Evolutionary conservation across 2,888 invertebrate species (phyloP).

Genomic region (Drosophila mayaguana): DNA sequence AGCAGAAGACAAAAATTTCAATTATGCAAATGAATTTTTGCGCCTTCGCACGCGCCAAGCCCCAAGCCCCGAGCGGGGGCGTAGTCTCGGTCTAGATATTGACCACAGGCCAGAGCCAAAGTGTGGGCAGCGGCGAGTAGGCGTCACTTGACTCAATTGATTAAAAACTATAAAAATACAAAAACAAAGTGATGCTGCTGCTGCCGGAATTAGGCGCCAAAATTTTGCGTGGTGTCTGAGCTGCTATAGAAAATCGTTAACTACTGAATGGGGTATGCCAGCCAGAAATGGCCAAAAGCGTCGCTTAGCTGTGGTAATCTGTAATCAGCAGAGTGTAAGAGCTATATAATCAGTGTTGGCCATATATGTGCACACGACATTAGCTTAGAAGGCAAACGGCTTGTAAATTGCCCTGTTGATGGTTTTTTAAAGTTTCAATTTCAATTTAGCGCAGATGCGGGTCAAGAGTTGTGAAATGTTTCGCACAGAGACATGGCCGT

Average conservation of each 20-base stretch:
- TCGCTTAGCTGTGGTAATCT: constrained; percentile 19
- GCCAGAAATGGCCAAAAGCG: constrained; percentile 45
- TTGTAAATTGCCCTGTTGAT: constrained; percentile 52
- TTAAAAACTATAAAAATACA: constrained; percentile 13
- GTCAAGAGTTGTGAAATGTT: constrained; percentile 16
- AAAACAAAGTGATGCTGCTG: not conserved
- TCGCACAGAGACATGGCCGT: not conserved
- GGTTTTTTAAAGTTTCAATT: constrained; percentile 57
- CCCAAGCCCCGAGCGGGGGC: constrained; percentile 16
- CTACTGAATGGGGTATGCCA: constrained; percentile 1
- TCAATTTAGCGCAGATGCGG: constrained; percentile 63
- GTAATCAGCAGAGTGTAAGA: constrained; percentile 38
- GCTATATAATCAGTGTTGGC: constrained; percentile 30
- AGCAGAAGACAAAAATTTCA: constrained; percentile 26
- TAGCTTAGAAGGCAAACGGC: constrained; percentile 53
- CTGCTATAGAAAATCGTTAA: constrained; percentile 20
- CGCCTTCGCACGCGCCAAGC: constrained; percentile 75
- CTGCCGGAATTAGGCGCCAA: constrained; percentile 38
- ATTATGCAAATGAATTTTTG: constrained; percentile 68
- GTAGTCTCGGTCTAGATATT: constrained; percentile 12
- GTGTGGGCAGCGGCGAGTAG: constrained; percentile 40
- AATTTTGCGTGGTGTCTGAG: constrained; percentile 57
- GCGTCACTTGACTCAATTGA: constrained; percentile 51
- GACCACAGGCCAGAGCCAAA: constrained; percentile 24
- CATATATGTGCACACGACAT: constrained; percentile 30